Conservation (phyloP, 35 echinoderm and acorn worm species). For the Stichopus chloronotus region DNA sequence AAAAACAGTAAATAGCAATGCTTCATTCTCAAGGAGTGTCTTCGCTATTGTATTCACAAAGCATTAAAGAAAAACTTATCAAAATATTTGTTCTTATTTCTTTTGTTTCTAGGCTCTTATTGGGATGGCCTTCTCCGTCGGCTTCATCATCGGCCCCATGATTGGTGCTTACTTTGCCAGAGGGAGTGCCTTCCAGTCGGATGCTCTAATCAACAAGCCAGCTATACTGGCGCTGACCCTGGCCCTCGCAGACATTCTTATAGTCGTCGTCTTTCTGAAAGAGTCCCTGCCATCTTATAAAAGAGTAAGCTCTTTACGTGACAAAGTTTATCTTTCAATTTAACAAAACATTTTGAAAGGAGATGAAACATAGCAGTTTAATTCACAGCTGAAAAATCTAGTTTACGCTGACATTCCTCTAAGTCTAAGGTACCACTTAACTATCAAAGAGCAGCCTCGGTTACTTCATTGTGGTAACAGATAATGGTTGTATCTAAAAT, state of each 20-base stretch:
- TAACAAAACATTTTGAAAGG: not conserved
- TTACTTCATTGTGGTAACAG: too few relatives aligned
- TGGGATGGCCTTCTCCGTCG: slow-evolving; percentile 93
- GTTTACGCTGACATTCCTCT: too few relatives aligned
- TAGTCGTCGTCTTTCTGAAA: slow-evolving; percentile 78
- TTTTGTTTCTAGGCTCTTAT: slow-evolving; percentile 71
- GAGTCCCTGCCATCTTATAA: slow-evolving; percentile 85
- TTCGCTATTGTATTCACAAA: too few relatives aligned
- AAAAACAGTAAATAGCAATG: too few relatives aligned
- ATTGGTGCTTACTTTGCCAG: slow-evolving; percentile 97
- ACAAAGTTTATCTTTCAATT: not conserved
- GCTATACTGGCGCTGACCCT: slow-evolving; percentile 82
- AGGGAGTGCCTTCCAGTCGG: slow-evolving; percentile 45
- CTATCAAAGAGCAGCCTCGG: too few relatives aligned
- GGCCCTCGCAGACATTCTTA: slow-evolving; percentile 71
- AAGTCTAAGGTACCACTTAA: too few relatives aligned
- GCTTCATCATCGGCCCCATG: slow-evolving; percentile 91
- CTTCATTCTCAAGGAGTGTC: too few relatives aligned
- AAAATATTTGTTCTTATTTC: too few relatives aligned
- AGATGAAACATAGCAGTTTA: not conserved
- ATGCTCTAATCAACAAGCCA: slow-evolving; percentile 63
- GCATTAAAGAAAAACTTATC: too few relatives aligned
- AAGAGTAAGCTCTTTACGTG: slow-evolving; percentile 65
- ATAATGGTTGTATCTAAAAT: too few relatives aligned
- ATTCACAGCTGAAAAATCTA: not conserved